Conservation (phyloP, 35 echinoderm and acorn worm species). For the Patiria miniata region DNA sequence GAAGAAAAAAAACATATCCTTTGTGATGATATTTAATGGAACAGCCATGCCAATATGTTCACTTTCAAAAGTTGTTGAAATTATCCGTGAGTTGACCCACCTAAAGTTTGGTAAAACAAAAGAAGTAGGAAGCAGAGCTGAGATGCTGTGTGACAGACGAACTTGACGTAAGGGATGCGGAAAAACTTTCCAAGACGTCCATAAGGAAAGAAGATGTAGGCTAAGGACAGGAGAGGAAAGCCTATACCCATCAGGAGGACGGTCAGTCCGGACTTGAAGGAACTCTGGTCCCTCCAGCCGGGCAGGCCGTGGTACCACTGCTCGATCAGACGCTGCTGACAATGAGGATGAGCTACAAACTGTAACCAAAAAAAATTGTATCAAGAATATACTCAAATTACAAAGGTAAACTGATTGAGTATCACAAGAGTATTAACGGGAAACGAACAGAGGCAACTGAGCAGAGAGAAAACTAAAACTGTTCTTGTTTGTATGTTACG, state of each 20-base stretch:
- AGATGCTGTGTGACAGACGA: slow-evolving; percentile 94
- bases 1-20: no score
- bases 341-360: slow-evolving; percentile 99
- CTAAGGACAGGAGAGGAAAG: slow-evolving; percentile 83
- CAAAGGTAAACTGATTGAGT: neutral
- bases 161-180: slow-evolving; percentile 93
- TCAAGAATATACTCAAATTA: neutral
- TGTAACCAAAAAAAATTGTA: slow-evolving; percentile 35
- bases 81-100: neutral
- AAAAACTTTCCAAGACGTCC: slow-evolving; percentile 76
- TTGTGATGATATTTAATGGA: no score
- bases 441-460: no score
- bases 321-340: slow-evolving; percentile 94
- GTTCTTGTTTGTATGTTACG: no score
- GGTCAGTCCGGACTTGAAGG: slow-evolving; percentile 42
- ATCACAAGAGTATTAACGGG: neutral
- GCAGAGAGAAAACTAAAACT: no score
- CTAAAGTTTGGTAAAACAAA: slow-evolving; percentile 83
- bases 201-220: slow-evolving; percentile 81
- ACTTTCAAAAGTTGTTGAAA: no score
- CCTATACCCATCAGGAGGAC: slow-evolving; percentile 80
- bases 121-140: slow-evolving; percentile 84
- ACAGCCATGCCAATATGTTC: no score
- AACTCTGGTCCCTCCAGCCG: slow-evolving; percentile 87
- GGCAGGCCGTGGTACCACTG: slow-evolving; percentile 93